Evolutionary conservation across 2,888 invertebrate genomes (phyloP), one percentile per base, ranked within the genome.

Genomic region (Ditylenchus weischeri): DNA sequence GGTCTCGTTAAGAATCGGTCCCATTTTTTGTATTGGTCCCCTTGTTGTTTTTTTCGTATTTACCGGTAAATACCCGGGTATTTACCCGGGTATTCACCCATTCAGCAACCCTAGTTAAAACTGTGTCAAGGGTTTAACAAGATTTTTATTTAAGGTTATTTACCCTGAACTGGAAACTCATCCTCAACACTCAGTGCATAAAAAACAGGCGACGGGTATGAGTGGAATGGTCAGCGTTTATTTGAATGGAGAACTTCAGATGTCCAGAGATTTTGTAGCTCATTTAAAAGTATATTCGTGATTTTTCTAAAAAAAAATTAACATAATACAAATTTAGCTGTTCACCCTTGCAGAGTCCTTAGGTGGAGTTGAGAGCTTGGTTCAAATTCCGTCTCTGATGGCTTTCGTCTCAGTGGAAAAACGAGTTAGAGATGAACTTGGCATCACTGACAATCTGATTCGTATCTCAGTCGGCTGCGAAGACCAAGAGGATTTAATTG

Each of bases 341-440:
- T 92, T 94, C 84, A 89, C 88, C 0, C 84, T 93, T 62, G 95
- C 95, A 6, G 95, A 93, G 84, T 94, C 94, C 82, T 87, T 98
- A 69, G 96, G 96, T 61, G 95, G 94, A 66, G 92, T 90, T 80
- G 94, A 96, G 84, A 93, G 92, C 83, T 88, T 96, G 73, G 91
- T 92, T 4, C 93, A 94, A 86, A 87, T 94, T 75, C 95, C 95
- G 38, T 69, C 78, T n/a, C 84, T 92, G 36, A 96, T 96, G 96
- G 95, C 95, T 0, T 96, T 98, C 83, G 91, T 93, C 0, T 91
- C 91, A 0, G 90, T 95, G 36, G 91, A 93, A 0, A 87, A 86
- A 64, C 88, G 89, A 57, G 89, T 90, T 72, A 86, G 92, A 71
- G 85, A 84, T 36, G 85, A 86, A 70, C 86, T 93, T 38, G 91